Evolutionary conservation across 1,140 invertebrate genomes (phyloP).

Genomic region (Drosophila miranda): DNA sequence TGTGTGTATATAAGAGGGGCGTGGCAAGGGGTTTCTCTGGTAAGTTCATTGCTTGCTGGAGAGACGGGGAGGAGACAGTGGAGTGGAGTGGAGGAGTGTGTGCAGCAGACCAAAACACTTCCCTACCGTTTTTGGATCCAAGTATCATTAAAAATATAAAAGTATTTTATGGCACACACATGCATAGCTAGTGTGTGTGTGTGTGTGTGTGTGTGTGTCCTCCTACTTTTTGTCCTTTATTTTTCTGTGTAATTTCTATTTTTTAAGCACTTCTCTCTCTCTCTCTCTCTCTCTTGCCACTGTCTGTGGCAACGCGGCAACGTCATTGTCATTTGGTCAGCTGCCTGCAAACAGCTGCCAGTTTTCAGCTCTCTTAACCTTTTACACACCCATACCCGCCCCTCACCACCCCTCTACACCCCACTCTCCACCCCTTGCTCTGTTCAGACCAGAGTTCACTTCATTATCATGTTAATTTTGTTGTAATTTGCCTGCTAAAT

Average conservation of each 20-base stretch:
- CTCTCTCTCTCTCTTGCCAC: not conserved
- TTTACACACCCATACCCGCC: not conserved
- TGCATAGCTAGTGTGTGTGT: constrained; percentile 4
- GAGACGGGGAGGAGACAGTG: constrained; percentile 8
- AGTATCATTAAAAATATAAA: constrained; percentile 81
- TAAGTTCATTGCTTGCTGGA: constrained; percentile 69
- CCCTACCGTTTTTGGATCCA: constrained; percentile 74
- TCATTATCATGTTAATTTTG: constrained; percentile 81
- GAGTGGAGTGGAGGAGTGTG: constrained; percentile 52
- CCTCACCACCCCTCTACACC: not conserved
- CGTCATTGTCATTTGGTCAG: constrained; percentile 78
- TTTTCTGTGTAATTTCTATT: constrained; percentile 38
- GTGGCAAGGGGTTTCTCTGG: constrained; percentile 9
- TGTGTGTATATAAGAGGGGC: not conserved
- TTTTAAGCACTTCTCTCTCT: constrained; percentile 42
- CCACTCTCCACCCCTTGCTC: constrained; percentile 6
- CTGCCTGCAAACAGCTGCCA: constrained; percentile 70
- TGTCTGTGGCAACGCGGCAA: constrained; percentile 41
- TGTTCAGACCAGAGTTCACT: constrained; percentile 37
- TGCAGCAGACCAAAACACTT: constrained; percentile 80
- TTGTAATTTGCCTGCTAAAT: constrained; percentile 81
- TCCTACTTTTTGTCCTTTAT: constrained; percentile 2
- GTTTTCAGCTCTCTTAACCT: constrained; percentile 41
- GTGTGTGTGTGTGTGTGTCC: constrained; percentile 12
- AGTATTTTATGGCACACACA: constrained; percentile 64